Base-by-base conservation (phyloP, 2,888 invertebrate genomes). In the Sisyra nigra region DNA sequence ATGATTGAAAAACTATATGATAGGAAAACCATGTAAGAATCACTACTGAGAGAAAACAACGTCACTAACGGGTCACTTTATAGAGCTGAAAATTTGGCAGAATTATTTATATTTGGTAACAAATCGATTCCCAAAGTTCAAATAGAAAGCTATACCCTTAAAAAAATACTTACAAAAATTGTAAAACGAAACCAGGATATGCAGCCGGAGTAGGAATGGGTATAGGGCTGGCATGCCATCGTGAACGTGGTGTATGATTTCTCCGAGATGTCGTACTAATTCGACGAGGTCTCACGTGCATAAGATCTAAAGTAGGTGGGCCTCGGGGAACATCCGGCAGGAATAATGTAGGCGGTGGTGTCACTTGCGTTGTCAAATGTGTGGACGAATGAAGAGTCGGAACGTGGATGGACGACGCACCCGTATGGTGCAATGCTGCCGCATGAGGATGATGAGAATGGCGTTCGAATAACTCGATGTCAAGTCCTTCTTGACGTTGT, bases 141-240 rank as follows among this genome's bases (percentile, higher is more conserved):
- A 15, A 39, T 9, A 42, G 32, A 33, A 10, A 33, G 14, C 30
- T 2, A 29, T 8, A 19, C 19, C 31, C 14, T 32, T 19, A 35
- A 31, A 15, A 18, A 33, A 24, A 29, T 42, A 58, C 70, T 66
- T 62, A 76, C 71, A 85, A 69, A 68, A 92, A 85, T 65, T 91
- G 89, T 46, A 91, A 71, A 57, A 91, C 74, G 67, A 91, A 78
- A 55, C 81, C 81, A 46, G 80, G 76, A 63, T 81, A 81, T 44
- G 70, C 68, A 34, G 71, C 65, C 44, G 65, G 55, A 46, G 63
- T 57, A 51, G 62, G 62, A 56, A 68, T 51, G 57, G 65, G 63
- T 66, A 71, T 54, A 60, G 66, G 50, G 42, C 69, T 63, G 46
- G 65, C 60, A 53, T 63, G 62, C 61, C 69, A 64, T 54, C 69